Evolutionary conservation across 2,888 invertebrate genomes (phyloP).

Genomic region (Lymantria monacha): DNA sequence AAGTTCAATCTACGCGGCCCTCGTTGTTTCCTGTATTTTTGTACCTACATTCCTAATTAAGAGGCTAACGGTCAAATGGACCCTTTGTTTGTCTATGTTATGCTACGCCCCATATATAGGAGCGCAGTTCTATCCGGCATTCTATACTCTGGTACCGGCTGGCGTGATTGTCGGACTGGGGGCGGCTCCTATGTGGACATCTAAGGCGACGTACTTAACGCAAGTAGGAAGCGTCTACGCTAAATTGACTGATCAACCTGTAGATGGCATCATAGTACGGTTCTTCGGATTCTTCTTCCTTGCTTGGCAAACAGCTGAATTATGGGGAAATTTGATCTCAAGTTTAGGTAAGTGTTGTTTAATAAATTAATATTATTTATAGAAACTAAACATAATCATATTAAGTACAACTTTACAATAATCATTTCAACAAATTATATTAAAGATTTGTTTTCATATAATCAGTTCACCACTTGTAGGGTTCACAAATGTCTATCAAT

Average conservation of each 20-base stretch:
- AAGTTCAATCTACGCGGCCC: constrained; percentile 94
- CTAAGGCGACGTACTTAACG: constrained; percentile 98
- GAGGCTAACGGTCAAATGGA: constrained; percentile 97
- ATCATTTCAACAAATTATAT: too few relatives aligned
- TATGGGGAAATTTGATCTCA: constrained; percentile 98
- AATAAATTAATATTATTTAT: too few relatives aligned
- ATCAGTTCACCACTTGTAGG: too few relatives aligned
- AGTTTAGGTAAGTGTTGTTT: constrained; percentile 87
- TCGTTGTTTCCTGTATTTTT: constrained; percentile 97
- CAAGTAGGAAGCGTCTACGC: constrained; percentile 93
- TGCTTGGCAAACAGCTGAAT: constrained; percentile 97
- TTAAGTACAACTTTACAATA: too few relatives aligned
- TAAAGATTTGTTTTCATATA: too few relatives aligned
- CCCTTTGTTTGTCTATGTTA: constrained; percentile 94
- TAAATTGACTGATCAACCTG: constrained; percentile 91
- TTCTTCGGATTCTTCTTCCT: constrained; percentile 99
- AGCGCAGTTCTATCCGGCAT: constrained; percentile 95
- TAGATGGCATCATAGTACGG: constrained; percentile 95
- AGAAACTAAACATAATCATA: too few relatives aligned
- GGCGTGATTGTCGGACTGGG: constrained; percentile 97
- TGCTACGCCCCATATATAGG: constrained; percentile 97
- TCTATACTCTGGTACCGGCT: constrained; percentile 96
- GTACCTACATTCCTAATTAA: constrained; percentile 96
- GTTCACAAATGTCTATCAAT: too few relatives aligned
- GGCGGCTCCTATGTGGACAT: constrained; percentile 99